These are phyloP conservation scores for Rhinoraja longicauda DNA, from an alignment of 2,797 vertebrate genomes.

Conservation along the genomic window DNA sequence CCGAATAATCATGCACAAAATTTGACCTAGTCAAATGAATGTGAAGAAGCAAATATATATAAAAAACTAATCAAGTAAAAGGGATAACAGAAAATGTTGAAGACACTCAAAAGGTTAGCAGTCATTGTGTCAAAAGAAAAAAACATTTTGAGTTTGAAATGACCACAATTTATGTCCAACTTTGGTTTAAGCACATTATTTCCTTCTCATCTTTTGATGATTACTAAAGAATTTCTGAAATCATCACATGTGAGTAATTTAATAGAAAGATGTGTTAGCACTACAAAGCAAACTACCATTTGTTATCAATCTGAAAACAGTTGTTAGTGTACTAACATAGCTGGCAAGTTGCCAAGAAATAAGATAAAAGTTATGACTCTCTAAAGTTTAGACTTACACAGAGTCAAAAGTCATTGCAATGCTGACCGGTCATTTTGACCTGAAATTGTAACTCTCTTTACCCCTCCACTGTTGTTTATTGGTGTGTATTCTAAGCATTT, in stretches of 20 bases:
- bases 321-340: not conserved
- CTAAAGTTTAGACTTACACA: not conserved
- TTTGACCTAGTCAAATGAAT: not conserved
- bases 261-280: not conserved
- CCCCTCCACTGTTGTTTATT: too few species aligned
- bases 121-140: not conserved
- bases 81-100: not conserved
- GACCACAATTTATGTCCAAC: not conserved
- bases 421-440: too few species aligned
- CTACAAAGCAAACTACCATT: not conserved
- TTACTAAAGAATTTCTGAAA: not conserved
- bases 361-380: not conserved
- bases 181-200: too few species aligned
- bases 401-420: not conserved
- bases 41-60: not conserved
- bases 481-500: too few species aligned
- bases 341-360: not conserved
- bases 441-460: too few species aligned
- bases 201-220: not conserved
- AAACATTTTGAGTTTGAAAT: slow-evolving; percentile 11
- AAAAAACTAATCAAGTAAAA: not conserved
- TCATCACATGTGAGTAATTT: not conserved
- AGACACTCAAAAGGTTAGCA: not conserved
- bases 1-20: not conserved
- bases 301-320: not conserved